Evolutionary conservation across 2,888 invertebrate species (phyloP).

Genomic region (Prostheceraeus crozeri): DNA sequence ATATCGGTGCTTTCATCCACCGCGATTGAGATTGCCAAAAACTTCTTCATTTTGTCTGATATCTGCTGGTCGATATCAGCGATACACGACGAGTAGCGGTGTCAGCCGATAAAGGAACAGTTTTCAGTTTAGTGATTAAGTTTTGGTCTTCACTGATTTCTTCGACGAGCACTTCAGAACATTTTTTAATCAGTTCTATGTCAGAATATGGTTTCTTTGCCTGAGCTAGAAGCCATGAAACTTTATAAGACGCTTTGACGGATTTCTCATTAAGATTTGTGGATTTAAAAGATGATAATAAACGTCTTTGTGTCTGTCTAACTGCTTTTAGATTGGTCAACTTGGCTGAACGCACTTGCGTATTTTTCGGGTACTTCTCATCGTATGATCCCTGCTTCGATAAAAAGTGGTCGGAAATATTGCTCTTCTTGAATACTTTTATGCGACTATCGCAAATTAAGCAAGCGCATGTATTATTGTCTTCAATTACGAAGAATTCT

Average conservation of each 20-base stretch:
- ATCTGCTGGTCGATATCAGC: slow-evolving; percentile 1
- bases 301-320: background rate
- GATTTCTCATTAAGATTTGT: slow-evolving; percentile 1
- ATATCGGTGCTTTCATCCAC: slow-evolving; percentile 22
- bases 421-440: slow-evolving; percentile 1
- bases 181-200: slow-evolving; percentile 19
- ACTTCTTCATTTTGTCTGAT: background rate
- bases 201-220: slow-evolving; percentile 5
- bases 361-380: slow-evolving; percentile 7
- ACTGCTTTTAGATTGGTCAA: background rate
- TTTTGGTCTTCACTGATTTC: background rate
- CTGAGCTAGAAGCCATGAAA: slow-evolving; percentile 20
- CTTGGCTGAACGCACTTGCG: background rate
- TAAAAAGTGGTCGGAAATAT: background rate
- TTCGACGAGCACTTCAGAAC: slow-evolving; percentile 4
- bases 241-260: background rate
- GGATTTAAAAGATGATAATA: background rate
- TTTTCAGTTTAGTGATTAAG: background rate
- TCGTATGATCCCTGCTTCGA: background rate
- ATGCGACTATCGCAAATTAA: slow-evolving; percentile 6
- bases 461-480: background rate
- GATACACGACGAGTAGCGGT: background rate
- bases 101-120: slow-evolving; percentile 9
- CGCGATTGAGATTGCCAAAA: background rate
- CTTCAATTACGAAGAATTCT: slow-evolving; percentile 6